phyloP scores from a whole-genome alignment of 1,140 invertebrate species.

The honey bee (Apis mellifera) region DNA sequence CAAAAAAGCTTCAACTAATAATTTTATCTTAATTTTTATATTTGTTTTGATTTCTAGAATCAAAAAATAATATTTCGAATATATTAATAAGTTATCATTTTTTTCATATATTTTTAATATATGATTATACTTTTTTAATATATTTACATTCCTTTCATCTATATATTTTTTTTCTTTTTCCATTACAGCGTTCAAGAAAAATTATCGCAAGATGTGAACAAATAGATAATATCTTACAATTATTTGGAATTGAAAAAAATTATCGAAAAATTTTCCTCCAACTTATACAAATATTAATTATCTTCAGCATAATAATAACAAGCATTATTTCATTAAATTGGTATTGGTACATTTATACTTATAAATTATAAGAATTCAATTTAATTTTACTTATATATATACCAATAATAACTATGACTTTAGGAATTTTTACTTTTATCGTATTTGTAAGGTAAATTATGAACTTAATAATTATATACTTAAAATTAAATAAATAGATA shows the following conservation, averaged over 20 bases:
- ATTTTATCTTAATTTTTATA: no score
- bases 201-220: background rate
- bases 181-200: background rate
- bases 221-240: background rate
- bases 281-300: background rate
- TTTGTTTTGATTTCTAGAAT: no score
- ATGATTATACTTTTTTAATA: no score
- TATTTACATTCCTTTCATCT: no score
- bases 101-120: no score
- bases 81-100: no score
- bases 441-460: background rate
- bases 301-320: background rate
- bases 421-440: background rate
- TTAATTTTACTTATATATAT: background rate
- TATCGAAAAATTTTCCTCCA: background rate
- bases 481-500: background rate
- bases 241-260: background rate
- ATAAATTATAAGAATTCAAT: no score
- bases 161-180: background rate
- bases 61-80: no score
- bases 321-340: background rate
- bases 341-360: background rate
- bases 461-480: no score
- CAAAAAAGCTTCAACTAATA: no score
- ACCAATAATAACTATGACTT: background rate